These are phyloP conservation scores for Wiebesia pumilae DNA, from an alignment of 1,140 invertebrate species.

Conservation along the genomic window DNA sequence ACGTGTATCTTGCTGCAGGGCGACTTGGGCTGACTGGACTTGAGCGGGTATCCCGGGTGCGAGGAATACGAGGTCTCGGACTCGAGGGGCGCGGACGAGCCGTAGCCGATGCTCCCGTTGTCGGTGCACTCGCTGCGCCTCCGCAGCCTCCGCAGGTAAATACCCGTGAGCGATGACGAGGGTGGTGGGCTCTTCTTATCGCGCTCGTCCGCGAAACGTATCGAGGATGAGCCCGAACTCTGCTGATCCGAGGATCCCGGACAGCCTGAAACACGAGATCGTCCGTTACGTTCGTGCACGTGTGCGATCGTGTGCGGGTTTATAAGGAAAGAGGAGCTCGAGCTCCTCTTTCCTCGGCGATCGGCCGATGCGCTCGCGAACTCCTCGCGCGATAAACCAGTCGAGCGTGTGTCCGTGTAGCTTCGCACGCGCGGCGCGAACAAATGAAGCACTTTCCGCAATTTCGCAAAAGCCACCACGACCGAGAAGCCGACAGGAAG, in stretches of 20 bases:
- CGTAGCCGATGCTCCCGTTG: conserved; percentile 51
- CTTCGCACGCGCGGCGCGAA: too few species aligned
- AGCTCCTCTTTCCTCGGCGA: too few species aligned
- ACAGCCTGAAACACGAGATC: background rate
- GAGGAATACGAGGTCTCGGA: conserved; percentile 56
- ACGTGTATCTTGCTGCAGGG: background rate
- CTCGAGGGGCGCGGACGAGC: conserved; percentile 49
- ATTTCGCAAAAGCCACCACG: too few species aligned
- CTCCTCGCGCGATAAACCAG: too few species aligned
- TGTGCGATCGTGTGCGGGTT: too few species aligned
- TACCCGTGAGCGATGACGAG: background rate
- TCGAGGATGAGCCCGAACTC: conserved; percentile 31
- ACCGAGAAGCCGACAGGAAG: too few species aligned
- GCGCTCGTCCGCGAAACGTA: conserved; percentile 26
- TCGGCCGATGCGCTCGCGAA: too few species aligned
- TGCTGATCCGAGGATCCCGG: background rate
- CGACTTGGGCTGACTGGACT: background rate
- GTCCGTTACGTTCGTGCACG: too few species aligned
- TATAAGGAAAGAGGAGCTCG: too few species aligned
- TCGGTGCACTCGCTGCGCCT: conserved; percentile 49
- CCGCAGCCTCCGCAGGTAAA: conserved; percentile 4
- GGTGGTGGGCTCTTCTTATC: conserved; percentile 12
- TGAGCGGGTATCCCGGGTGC: conserved; percentile 52
- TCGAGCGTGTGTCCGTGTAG: too few species aligned
- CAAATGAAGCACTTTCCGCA: too few species aligned